Conservation (phyloP, 2,113 vertebrate species). For the Festucalex cinctus region DNA sequence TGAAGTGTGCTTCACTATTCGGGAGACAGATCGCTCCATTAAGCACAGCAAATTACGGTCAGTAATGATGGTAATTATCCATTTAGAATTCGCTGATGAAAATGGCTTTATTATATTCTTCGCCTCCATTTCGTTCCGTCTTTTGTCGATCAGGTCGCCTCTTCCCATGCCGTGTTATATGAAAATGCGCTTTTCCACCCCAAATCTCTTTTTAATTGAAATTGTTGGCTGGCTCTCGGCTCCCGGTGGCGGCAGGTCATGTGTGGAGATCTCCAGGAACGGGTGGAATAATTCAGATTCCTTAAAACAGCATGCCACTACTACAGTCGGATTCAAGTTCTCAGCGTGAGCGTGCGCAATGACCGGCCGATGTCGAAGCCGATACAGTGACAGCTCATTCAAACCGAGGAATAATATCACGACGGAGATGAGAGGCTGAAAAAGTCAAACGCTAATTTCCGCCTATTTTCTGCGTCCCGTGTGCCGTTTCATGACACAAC, state of each 20-base stretch:
- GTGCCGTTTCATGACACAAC: constrained; percentile 22
- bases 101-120: neutral
- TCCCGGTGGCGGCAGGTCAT: constrained; percentile 52
- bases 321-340: constrained; percentile 3
- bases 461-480: constrained; percentile 18
- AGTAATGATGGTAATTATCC: neutral
- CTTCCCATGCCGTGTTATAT: constrained; percentile 27
- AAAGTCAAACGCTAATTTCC: neutral
- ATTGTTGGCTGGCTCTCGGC: constrained; percentile 34
- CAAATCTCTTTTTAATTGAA: constrained; percentile 77
- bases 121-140: neutral
- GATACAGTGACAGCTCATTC: constrained; percentile 2
- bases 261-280: constrained; percentile 61
- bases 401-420: neutral
- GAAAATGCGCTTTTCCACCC: constrained; percentile 65
- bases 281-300: constrained; percentile 67
- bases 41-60: neutral
- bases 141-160: neutral
- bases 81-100: neutral
- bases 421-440: neutral
- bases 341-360: constrained; percentile 12
- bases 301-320: constrained; percentile 50
- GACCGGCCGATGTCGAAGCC: constrained; percentile 11
- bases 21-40: neutral
- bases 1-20: neutral